phyloP scores from a whole-genome alignment of 2,797 vertebrate species.

The Etheostoma nigrum region DNA sequence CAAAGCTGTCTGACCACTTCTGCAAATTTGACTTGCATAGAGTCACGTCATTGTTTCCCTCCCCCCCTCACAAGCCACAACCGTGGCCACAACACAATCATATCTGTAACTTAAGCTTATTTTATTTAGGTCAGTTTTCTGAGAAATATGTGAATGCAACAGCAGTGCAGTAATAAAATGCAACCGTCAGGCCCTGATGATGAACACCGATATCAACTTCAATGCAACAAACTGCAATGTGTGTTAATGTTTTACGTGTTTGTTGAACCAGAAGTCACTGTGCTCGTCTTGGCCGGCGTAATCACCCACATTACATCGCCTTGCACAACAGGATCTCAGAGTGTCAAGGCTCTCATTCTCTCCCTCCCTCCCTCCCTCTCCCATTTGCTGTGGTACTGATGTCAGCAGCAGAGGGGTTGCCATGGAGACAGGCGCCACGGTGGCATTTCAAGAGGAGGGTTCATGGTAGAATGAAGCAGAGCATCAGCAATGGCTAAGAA shows the following conservation, averaged over 20 bases:
- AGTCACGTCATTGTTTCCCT: neutral
- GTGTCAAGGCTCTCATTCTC: slow-evolving; percentile 67
- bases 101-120: neutral
- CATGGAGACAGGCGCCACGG: slow-evolving; percentile 79
- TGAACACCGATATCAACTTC: neutral
- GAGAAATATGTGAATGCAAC: slow-evolving; percentile 3
- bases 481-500: slow-evolving; percentile 30
- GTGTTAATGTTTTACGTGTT: slow-evolving; percentile 4
- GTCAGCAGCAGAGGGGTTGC: slow-evolving; percentile 84
- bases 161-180: neutral
- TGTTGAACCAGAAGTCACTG: slow-evolving; percentile 36
- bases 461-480: slow-evolving; percentile 61
- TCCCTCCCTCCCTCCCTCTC: slow-evolving; percentile 29
- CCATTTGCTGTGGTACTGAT: slow-evolving; percentile 79
- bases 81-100: neutral
- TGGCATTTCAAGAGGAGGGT: slow-evolving; percentile 78
- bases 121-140: neutral
- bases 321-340: slow-evolving; percentile 71
- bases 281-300: slow-evolving; percentile 42
- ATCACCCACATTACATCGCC: slow-evolving; percentile 64
- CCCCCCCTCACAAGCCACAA: neutral
- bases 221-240: neutral
- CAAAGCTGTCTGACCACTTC: slow-evolving; percentile 4
- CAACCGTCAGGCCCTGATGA: neutral
- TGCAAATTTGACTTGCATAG: neutral